Percentiles rank a stretch among this genome's conserved stretches.
These are phyloP conservation scores for Plebejus argus DNA, from an alignment of 2,888 invertebrate species.

Conservation along the genomic window DNA sequence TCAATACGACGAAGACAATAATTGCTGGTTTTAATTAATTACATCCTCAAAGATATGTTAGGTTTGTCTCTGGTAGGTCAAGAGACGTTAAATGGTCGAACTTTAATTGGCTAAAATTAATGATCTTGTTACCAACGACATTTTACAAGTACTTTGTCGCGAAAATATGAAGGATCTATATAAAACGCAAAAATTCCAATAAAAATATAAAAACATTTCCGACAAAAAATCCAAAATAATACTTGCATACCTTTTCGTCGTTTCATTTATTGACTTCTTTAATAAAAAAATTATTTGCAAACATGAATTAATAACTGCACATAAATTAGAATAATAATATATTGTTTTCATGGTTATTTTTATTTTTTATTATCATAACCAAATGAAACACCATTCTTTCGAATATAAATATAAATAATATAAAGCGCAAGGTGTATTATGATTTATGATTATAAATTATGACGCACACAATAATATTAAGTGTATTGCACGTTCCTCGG, in stretches of 20 bases:
- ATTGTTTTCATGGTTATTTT: not conserved
- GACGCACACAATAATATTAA: constrained; percentile 1
- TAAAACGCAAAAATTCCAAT: not conserved
- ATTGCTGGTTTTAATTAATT: not conserved
- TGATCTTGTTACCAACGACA: not conserved
- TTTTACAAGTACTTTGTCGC: not conserved
- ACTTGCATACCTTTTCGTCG: not conserved
- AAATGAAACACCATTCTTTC: not conserved
- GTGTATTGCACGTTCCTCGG: not conserved
- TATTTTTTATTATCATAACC: not conserved
- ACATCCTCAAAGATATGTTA: constrained; percentile 23
- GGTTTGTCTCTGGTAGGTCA: constrained; percentile 6
- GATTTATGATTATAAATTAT: not conserved
- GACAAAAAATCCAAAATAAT: not conserved
- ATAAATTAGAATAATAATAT: not conserved
- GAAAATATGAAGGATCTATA: not conserved
- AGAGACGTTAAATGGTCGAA: constrained; percentile 10
- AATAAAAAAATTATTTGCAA: not conserved
- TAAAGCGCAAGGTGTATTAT: not conserved
- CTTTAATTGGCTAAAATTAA: constrained; percentile 20
- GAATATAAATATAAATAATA: no score
- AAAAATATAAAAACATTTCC: not conserved
- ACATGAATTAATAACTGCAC: not conserved
- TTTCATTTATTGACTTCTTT: not conserved
- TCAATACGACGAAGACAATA: not conserved